These are phyloP conservation scores for Vicugna pacos DNA, from an alignment of 2,113 vertebrate genomes.

Conservation along the genomic window DNA sequence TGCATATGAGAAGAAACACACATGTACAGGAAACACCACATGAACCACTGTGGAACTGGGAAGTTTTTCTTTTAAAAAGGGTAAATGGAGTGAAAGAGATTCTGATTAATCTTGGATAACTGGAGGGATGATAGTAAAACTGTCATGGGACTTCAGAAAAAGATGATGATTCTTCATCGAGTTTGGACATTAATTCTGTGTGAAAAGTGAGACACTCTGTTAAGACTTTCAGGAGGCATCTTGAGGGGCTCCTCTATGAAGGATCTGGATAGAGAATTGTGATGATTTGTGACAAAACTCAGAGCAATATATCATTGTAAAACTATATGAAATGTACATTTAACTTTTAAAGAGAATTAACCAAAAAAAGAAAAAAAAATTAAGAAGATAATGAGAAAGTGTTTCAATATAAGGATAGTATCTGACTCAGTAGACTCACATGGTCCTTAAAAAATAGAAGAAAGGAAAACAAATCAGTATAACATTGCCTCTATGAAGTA, in stretches of 20 bases:
- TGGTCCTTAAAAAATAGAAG: constrained; percentile 27
- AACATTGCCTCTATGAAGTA: background rate
- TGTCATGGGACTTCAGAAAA: constrained; percentile 15
- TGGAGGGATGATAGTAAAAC: constrained; percentile 1
- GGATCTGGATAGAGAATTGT: background rate
- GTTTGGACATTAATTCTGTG: constrained; percentile 50
- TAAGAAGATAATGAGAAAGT: background rate
- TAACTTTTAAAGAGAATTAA: background rate
- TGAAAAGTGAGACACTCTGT: background rate
- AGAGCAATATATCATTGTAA: background rate
- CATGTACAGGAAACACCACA: background rate
- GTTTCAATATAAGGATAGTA: background rate
- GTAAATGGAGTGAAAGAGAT: background rate
- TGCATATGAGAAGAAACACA: background rate
- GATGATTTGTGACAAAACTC: background rate
- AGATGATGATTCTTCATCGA: background rate
- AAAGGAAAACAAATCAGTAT: background rate
- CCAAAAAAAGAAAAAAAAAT: background rate
- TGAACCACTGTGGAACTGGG: background rate
- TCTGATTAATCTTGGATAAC: background rate
- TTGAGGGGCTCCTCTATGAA: background rate
- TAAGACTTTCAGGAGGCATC: background rate
- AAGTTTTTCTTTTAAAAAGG: background rate
- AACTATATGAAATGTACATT: background rate
- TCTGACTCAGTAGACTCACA: background rate